Conservation (phyloP, 2,113 vertebrate species). For the Pedetes capensis region DNA sequence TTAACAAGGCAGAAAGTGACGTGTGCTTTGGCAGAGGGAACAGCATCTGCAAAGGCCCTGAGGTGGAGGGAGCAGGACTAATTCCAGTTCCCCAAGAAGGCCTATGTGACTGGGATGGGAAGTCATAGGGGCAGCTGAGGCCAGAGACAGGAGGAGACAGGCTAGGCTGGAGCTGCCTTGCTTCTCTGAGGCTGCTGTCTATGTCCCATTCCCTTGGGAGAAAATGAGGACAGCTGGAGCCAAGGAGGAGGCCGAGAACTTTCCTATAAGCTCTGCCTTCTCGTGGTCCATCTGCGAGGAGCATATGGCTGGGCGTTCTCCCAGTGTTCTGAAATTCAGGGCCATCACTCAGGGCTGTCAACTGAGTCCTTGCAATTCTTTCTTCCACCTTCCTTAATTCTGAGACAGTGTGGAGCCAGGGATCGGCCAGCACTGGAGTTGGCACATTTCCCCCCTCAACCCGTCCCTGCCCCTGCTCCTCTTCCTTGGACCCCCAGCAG, state of each 20-base stretch:
- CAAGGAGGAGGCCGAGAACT: neutral
- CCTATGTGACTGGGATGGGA: accelerated
- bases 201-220: too few relatives aligned
- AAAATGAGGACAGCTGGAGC: neutral
- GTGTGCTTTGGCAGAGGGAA: neutral
- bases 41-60: neutral
- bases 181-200: neutral
- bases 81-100: neutral
- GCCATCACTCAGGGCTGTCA: neutral
- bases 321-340: neutral
- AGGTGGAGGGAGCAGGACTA: neutral
- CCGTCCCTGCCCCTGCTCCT: neutral
- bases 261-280: neutral
- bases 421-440: neutral
- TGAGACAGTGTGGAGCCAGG: neutral
- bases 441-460: neutral
- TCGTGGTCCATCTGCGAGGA: neutral
- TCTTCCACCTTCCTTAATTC: neutral
- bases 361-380: neutral
- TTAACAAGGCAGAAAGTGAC: neutral
- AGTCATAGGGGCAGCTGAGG: neutral
- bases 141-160: neutral
- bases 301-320: neutral
- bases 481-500: neutral
- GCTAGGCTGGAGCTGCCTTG: neutral